phyloP scores from a whole-genome alignment of 2,888 invertebrate species.

The Rhopalosiphum nymphaeae region DNA sequence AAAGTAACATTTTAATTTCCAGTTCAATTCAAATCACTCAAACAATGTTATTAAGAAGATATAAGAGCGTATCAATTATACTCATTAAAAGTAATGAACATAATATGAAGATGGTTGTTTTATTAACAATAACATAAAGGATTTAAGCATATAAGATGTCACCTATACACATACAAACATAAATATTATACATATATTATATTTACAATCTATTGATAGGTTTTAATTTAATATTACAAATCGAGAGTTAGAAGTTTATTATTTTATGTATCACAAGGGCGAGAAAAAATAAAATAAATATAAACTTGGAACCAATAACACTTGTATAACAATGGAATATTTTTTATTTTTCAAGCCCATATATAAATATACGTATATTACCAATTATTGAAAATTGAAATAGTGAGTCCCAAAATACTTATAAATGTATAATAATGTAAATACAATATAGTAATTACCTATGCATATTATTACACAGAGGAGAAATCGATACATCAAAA shows the following conservation, averaged over 20 bases:
- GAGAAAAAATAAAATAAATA: not conserved
- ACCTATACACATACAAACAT: not conserved
- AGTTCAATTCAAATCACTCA: not conserved
- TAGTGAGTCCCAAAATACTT: not conserved
- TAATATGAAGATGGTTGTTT: not conserved
- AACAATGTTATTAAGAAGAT: not conserved
- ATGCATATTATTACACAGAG: not conserved
- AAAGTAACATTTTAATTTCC: not conserved
- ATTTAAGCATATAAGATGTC: not conserved
- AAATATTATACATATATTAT: not conserved
- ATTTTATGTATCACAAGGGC: not conserved
- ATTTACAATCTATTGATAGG: not conserved
- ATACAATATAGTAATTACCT: not conserved
- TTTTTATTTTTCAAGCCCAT: not conserved
- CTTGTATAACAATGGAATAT: not conserved
- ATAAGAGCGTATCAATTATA: not conserved
- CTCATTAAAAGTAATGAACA: not conserved
- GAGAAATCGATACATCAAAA: not conserved
- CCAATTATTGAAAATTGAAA: not conserved
- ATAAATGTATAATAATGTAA: not conserved
- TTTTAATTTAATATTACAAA: not conserved
- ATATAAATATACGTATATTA: not conserved
- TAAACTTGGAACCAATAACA: not conserved
- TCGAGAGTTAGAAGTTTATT: not conserved
- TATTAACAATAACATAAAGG: not conserved